Percentiles rank a stretch among this genome's conserved stretches.
phyloP scores from a whole-genome alignment of 92 coral and sea anemone species.

The Phenganax marumi region DNA sequence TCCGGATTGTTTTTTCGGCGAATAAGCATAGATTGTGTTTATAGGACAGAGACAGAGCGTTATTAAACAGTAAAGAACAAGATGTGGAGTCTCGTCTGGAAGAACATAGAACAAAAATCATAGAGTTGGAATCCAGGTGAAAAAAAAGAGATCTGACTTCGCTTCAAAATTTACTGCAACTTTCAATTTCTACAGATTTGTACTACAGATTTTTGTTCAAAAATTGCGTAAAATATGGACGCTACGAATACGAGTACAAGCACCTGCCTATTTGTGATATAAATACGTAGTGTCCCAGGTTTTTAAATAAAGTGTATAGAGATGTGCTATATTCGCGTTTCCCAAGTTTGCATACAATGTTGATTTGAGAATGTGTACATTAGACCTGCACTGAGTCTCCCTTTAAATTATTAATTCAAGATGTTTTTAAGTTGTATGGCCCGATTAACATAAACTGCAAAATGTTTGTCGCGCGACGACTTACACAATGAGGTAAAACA shows the following conservation, averaged over 20 bases:
- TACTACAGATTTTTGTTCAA: not conserved
- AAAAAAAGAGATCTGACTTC: not conserved
- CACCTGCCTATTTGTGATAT: too few species aligned
- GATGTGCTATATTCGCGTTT: too few species aligned
- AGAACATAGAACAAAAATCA: constrained; percentile 67
- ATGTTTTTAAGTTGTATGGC: not conserved
- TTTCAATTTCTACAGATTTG: not conserved
- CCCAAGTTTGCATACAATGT: too few species aligned
- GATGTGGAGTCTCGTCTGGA: constrained; percentile 70
- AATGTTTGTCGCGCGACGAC: not conserved
- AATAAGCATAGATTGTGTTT: too few species aligned
- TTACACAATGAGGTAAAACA: not conserved
- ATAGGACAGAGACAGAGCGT: constrained; percentile 36
- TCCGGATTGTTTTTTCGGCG: not conserved
- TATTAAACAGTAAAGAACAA: constrained; percentile 45
- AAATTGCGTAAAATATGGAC: not conserved
- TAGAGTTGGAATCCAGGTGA: constrained; percentile 88
- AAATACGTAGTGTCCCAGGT: too few species aligned
- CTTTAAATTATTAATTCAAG: too few species aligned
- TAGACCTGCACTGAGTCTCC: too few species aligned
- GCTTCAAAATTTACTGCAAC: too few species aligned
- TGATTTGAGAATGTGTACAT: too few species aligned
- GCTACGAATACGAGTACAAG: too few species aligned
- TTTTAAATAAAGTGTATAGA: too few species aligned
- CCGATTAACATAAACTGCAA: not conserved